phyloP scores from a whole-genome alignment of 2,888 invertebrate genomes.

The Iphiclides podalirius region DNA sequence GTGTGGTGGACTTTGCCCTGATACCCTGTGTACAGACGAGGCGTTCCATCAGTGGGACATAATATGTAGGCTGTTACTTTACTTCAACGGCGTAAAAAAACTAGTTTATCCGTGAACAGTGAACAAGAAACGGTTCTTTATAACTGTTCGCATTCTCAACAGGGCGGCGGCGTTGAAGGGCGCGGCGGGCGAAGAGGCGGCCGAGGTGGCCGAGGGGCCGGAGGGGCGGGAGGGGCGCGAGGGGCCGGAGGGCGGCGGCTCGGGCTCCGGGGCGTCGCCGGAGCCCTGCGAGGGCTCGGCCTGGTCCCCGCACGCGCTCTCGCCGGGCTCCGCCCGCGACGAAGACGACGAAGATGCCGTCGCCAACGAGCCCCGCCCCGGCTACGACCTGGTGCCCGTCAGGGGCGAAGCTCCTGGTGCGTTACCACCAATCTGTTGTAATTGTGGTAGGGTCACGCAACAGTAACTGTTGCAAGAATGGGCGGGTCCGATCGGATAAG shows the following conservation, averaged over 20 bases:
- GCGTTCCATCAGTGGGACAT: too few species aligned
- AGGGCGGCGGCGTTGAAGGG: conserved; percentile 67
- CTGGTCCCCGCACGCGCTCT: conserved; percentile 64
- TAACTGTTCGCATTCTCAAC: too few species aligned
- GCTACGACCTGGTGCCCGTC: conserved; percentile 50
- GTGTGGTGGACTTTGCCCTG: too few species aligned
- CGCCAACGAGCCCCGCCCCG: conserved; percentile 24
- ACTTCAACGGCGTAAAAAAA: too few species aligned
- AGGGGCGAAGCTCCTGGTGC: conserved; percentile 45
- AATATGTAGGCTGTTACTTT: too few species aligned
- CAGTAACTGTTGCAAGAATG: too few species aligned
- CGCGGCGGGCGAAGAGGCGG: conserved; percentile 38
- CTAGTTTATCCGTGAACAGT: too few species aligned
- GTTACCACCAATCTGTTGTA: too few species aligned
- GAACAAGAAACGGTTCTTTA: too few species aligned
- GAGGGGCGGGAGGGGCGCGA: conserved; percentile 29
- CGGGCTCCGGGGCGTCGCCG: conserved; percentile 12
- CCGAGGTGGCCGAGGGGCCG: conserved; percentile 30
- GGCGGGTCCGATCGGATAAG: too few species aligned
- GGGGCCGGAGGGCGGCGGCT: conserved; percentile 24
- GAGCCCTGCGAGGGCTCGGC: conserved; percentile 28
- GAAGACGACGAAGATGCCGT: conserved; percentile 46
- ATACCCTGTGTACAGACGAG: too few species aligned
- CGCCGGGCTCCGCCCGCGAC: conserved; percentile 59
- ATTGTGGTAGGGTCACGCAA: too few species aligned